phyloP scores from a whole-genome alignment of 53 echinoderm and acorn worm genomes.

The Paelopatides confundens region DNA sequence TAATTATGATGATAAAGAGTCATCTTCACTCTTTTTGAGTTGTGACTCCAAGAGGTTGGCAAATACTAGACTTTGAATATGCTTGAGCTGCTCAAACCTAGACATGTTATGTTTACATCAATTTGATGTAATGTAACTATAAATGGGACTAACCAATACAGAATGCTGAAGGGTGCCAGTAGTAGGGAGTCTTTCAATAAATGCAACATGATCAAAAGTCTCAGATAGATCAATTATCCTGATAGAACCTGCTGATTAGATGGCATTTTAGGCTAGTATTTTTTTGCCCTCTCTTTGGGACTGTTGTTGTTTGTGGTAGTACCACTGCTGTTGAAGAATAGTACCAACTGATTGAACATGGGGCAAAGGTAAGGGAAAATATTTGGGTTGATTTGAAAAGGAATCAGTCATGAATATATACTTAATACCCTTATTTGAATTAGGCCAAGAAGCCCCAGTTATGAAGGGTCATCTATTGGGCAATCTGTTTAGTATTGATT shows the following conservation, averaged over 20 bases:
- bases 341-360: constrained; percentile 25
- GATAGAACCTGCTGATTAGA: background rate
- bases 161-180: too few relatives aligned
- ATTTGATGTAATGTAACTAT: too few relatives aligned
- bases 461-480: background rate
- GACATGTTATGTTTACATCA: too few relatives aligned
- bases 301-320: background rate
- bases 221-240: background rate
- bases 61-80: too few relatives aligned
- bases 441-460: constrained; percentile 4
- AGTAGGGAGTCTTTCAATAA: too few relatives aligned
- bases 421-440: constrained; percentile 23
- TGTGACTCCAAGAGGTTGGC: too few relatives aligned
- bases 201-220: too few relatives aligned
- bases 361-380: constrained; percentile 15
- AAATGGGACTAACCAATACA: too few relatives aligned
- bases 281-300: background rate
- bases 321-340: background rate
- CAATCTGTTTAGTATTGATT: constrained; percentile 24
- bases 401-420: constrained; percentile 36
- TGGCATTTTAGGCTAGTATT: background rate
- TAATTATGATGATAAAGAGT: too few relatives aligned
- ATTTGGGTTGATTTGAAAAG: constrained; percentile 42
- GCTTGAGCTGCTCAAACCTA: too few relatives aligned
- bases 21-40: too few relatives aligned